Base-by-base conservation (phyloP, 2,888 invertebrate genomes). In the Lycia hirtaria region DNA sequence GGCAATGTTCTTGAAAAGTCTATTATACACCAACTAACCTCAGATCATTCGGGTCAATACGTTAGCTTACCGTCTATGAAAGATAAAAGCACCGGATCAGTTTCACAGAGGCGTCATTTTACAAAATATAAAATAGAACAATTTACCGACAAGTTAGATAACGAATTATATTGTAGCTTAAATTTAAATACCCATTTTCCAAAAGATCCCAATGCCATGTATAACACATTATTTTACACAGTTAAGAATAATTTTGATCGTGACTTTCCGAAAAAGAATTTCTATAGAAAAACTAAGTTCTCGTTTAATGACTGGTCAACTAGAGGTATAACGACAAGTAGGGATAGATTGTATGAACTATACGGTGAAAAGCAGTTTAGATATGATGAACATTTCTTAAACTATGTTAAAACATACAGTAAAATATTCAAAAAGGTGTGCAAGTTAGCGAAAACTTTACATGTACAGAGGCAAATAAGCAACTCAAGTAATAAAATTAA, bases 21-120 rank as follows among this genome's bases (percentile, higher is more conserved):
- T 9, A 40, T 40, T 3, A 22, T 40, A 12, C 4, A 40, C 7
- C 22, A 40, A 6, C 9, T 40, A 5, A 40, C 40, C 7, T 40
- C 40, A 1, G 40, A 40, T 22, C 40, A 40, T 22, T 22, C 40
- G 7, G 40, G 40, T 22, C 40, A 40, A 40, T 37, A 10, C 19
- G 37, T 37, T 14, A 3, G 10, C 5, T 1, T 37, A 6, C 10
- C 19, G 3, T 9, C 9, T 37, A 10, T 4, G 4, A 37, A n/a
- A 5, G 19, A 19, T 19, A 19, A 5, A 3, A n/a, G 3, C n/a
- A 37, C 1, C 3, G 10, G n/a, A 9, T 4, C n/a, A 5, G 4
- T 37, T 5, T 6, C 37, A 37, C 19, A 37, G 1, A 37, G 4
- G 4, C 37, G 37, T 37, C 19, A n/a, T 10, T 2, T 19, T 10